These are phyloP conservation scores for Isichthys henryi DNA, from an alignment of 2,113 vertebrate genomes.

Conservation along the genomic window DNA sequence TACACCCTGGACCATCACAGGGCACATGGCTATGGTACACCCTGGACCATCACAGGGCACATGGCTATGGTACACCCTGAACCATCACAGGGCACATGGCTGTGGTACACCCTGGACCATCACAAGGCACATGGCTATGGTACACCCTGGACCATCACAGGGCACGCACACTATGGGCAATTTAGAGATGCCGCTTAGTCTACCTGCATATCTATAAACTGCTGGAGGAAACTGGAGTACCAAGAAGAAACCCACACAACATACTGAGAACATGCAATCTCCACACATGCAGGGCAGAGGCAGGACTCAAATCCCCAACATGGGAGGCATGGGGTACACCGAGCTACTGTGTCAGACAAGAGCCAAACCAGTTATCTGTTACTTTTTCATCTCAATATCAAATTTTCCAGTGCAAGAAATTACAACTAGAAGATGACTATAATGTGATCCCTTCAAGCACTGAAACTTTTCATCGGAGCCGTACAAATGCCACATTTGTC, in stretches of 20 bases:
- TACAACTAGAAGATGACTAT: neutral
- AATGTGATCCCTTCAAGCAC: neutral
- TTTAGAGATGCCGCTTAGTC: neutral
- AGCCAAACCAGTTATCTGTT: neutral
- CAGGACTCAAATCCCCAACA: too few relatives aligned
- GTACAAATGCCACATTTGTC: neutral
- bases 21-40: too few relatives aligned
- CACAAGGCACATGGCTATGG: too few relatives aligned
- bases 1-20: too few relatives aligned
- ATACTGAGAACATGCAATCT: neutral
- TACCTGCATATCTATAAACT: neutral
- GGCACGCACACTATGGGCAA: neutral
- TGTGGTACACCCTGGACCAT: too few relatives aligned
- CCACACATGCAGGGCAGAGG: neutral
- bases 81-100: too few relatives aligned
- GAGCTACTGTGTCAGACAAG: neutral
- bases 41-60: too few relatives aligned
- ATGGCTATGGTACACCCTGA: too few relatives aligned
- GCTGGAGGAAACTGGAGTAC: neutral
- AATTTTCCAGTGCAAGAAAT: neutral
- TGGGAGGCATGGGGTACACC: neutral
- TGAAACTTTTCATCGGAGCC: neutral
- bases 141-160: too few relatives aligned
- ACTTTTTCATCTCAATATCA: neutral
- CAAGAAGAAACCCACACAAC: neutral